Evolutionary conservation across 2,888 invertebrate species (phyloP).

Genomic region (Stomorhina lunata): DNA sequence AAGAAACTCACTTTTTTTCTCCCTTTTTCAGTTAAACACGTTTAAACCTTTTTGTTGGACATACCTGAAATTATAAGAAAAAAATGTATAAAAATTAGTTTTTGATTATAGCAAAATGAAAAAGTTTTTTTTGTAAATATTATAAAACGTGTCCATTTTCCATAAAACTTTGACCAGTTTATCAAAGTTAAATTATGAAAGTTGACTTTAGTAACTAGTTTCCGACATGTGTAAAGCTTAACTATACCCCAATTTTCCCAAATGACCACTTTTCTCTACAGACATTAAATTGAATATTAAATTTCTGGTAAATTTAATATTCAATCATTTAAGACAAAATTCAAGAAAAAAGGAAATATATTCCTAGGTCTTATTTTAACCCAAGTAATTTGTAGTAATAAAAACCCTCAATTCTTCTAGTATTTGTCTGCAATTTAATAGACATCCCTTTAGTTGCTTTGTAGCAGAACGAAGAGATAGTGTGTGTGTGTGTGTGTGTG

Average conservation of each 20-base stretch:
- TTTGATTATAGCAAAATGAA: too few relatives aligned
- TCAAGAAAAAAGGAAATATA: neutral
- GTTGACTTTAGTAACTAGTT: too few relatives aligned
- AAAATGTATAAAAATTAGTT: too few relatives aligned
- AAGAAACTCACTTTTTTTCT: too few relatives aligned
- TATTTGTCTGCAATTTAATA: conserved; percentile 11
- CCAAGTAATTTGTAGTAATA: conserved; percentile 14
- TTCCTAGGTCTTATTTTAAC: neutral
- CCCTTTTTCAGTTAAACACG: too few relatives aligned
- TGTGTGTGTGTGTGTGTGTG: neutral
- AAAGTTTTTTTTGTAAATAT: too few relatives aligned
- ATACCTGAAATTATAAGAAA: too few relatives aligned
- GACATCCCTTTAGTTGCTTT: neutral
- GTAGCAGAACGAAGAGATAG: neutral
- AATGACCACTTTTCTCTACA: neutral
- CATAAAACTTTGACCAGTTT: too few relatives aligned
- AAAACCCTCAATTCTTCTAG: neutral
- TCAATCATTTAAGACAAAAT: neutral
- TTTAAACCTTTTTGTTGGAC: too few relatives aligned
- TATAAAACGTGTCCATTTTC: too few relatives aligned
- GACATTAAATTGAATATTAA: neutral
- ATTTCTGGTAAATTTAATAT: neutral
- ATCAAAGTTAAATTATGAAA: too few relatives aligned
- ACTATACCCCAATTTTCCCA: neutral
- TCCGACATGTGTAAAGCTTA: neutral